A percentile compares a stretch with the other conserved stretches of the same genome.
phyloP scores from a whole-genome alignment of 2,888 invertebrate genomes.

The Lasioglossum leucozonium region DNA sequence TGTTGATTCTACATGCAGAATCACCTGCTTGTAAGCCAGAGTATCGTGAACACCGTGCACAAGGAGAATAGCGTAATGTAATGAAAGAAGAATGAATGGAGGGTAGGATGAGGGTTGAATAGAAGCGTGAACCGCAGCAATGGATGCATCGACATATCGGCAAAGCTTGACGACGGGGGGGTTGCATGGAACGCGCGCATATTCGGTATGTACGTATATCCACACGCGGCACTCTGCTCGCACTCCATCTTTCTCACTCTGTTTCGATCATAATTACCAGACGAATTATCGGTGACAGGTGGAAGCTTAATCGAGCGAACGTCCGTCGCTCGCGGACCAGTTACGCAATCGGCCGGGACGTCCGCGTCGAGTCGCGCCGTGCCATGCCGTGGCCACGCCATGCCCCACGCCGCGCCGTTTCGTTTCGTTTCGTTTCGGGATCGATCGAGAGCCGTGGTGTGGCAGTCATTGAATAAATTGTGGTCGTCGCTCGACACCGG shows the following conservation, averaged over 20 bases:
- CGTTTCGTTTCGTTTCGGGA: slow-evolving; percentile 46
- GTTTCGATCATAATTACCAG: slow-evolving; percentile 53
- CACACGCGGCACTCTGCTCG: neutral
- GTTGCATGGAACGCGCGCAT: neutral
- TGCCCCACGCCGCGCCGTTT: neutral
- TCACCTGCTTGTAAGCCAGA: neutral
- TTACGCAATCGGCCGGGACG: slow-evolving; percentile 41
- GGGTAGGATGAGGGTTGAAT: neutral
- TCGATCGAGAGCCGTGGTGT: slow-evolving; percentile 51
- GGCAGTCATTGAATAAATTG: slow-evolving; percentile 66
- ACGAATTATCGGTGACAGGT: slow-evolving; percentile 50
- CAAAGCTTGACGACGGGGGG: neutral
- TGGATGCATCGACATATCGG: neutral
- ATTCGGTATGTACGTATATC: neutral
- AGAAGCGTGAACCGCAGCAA: neutral
- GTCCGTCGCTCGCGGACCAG: slow-evolving; percentile 33
- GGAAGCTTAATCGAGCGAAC: slow-evolving; percentile 50
- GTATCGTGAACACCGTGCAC: neutral
- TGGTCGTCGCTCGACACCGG: slow-evolving; percentile 50
- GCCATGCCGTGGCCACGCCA: no score
- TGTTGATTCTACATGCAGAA: neutral
- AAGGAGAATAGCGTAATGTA: no score
- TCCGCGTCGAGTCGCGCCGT: neutral
- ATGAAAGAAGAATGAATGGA: neutral
- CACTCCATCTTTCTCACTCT: neutral